Base-by-base conservation (phyloP, 2,888 invertebrate genomes). In the Oeneis ivallda region DNA sequence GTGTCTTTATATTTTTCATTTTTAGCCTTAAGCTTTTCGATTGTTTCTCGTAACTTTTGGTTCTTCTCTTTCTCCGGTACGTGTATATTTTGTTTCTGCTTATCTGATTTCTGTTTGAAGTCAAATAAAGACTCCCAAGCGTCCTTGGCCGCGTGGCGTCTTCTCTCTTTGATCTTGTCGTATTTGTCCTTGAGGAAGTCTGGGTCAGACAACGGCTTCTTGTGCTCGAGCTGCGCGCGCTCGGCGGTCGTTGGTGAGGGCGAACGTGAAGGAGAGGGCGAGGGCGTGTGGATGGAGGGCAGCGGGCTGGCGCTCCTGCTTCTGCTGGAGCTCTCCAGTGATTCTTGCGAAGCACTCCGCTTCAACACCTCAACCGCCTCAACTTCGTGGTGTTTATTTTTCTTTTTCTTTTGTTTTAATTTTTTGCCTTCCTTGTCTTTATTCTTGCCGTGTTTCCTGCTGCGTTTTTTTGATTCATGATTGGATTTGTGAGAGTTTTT, bases 21-120 rank as follows among this genome's bases (percentile, higher is more conserved):
- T 79, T 94, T 94, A 11, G 94, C 93, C 82, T 94, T 94, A 13
- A 94, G 76, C 77, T 94, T 94, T 80, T 94, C 94, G 62, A 94
- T 94, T 0, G 94, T 94, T 78, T 93, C 93, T 54, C 87, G 82
- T 39, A 92, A 75, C 68, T 92, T 93, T 67, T 87, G 87, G 76
- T 93, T 92, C 77, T 92, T 93, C 19, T 92, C 92, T 74, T 87
- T 92, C 70, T 89, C 92, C 0, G 88, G 85, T 56, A 84, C 73
- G 52, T 80, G 75, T 26, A 84, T 71, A 74, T 84, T 86, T 70
- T 84, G 81, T 74, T 85, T 86, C 75, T 84, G 84, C 77, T 88
- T 89, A 61, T 86, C 89, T 53, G 54, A 59, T 74, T 90, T 90
- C 69, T 86, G 87, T 75, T 93, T 93, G 52, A 83, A 82, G 67